A percentile compares a stretch with the other conserved stretches of the same genome.
Conservation (phyloP, 30 jellyfish, hydroid and myxozoan species). For the Kudoa iwatai region DNA sequence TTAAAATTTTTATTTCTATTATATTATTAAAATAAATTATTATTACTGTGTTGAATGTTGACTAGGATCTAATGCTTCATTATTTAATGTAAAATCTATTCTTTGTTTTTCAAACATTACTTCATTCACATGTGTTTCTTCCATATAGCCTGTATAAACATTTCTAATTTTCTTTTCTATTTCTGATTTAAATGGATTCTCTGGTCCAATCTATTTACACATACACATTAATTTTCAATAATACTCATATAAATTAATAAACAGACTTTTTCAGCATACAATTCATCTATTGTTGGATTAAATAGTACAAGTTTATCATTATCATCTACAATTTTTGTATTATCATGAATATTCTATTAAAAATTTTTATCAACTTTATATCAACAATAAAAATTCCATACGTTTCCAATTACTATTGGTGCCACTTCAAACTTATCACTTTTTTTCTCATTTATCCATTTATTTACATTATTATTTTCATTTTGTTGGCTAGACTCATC, state of each 20-base stretch:
- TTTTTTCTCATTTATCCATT: no score
- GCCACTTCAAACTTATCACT: no score
- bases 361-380: no score
- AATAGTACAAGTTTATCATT: conserved; percentile 6
- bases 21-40: not conserved
- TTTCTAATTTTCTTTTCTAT: conserved; percentile 41
- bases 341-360: no score
- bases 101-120: conserved; percentile 64
- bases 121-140: conserved; percentile 41
- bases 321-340: no score
- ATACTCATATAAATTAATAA: not conserved
- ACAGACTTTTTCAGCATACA: conserved; percentile 42
- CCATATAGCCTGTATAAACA: conserved; percentile 40
- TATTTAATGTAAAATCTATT: no score
- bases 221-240: not conserved
- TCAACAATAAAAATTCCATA: no score
- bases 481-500: no score
- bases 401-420: no score
- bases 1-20: not conserved
- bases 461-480: no score
- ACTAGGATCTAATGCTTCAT: no score
- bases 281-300: conserved; percentile 29
- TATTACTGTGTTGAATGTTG: conserved; percentile 46
- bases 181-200: conserved; percentile 32
- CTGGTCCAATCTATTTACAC: conserved; percentile 41